Base-by-base conservation (phyloP, 2,113 vertebrate species). In the Melanotaenia duboulayi region DNA sequence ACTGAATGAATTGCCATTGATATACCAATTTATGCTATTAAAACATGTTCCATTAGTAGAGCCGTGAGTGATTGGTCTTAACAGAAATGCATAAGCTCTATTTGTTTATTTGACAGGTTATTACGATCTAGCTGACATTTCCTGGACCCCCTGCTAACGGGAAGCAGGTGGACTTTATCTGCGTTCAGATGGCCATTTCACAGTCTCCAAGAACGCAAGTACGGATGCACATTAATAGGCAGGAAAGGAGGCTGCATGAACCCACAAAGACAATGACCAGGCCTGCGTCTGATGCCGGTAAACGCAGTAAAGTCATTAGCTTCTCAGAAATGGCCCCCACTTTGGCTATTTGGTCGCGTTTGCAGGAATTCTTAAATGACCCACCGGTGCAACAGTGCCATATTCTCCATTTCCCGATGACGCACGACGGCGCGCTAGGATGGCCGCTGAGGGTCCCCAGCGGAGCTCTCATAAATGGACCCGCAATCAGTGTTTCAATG, bases 151-250 rank as follows among this genome's bases (percentile, higher is more conserved):
- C 65, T 11, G 10, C 16, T 10, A 32, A 72, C 56, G 64, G 89
- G 76, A 89, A 88, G 78, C 84, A 71, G 77, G 84, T 81, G 81
- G 81, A 61, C 65, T 65, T 35, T 65, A 67, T 79, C 73, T 76
- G 84, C 61, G 48, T 70, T 61, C 65, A 76, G 39, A 0, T 57
- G 76, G 32, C 50, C 37, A 52, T 22, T 78, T 71, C 50, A 51
- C 17, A 19, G 60, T 10, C 51, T 44, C 63, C n/a, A 25, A 23
- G 48, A 49, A 42, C 44, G 46, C 61, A 16, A 74, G 57, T 76
- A 32, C 76, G 85, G 86, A 89, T 78, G 62, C 58, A 48, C 62
- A 59, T 80, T 73, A 84, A 68, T 12, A 59, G 62, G 39, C 80
- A 88, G 89, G 89, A 91, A 92, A 85, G 40, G 69, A 59, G 66